These are phyloP conservation scores for Lomographa bimaculata DNA, from an alignment of 2,888 invertebrate species.

Conservation along the genomic window DNA sequence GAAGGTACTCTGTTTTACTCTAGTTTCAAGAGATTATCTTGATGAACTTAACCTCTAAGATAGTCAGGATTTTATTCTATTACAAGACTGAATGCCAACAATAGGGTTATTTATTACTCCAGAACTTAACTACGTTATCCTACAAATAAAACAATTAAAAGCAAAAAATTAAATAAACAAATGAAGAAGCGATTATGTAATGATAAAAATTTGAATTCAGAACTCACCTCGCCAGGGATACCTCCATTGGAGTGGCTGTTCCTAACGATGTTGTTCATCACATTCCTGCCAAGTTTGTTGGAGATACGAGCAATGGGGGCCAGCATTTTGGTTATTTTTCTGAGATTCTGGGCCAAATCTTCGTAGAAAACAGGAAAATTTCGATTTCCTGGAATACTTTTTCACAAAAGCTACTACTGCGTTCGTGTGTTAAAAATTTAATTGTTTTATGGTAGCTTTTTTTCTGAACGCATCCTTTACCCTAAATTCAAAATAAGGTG, in stretches of 20 bases:
- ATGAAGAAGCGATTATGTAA: slow-evolving; percentile 63
- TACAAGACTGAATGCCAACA: too few species aligned
- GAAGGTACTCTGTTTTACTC: too few species aligned
- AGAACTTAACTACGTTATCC: too few species aligned
- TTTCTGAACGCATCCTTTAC: slow-evolving; percentile 46
- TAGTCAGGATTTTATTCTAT: too few species aligned
- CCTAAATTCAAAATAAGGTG: too few species aligned
- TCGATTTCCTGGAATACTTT: slow-evolving; percentile 42
- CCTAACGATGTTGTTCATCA: slow-evolving; percentile 68
- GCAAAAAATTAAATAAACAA: slow-evolving; percentile 37
- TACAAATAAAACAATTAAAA: too few species aligned
- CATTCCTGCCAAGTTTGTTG: slow-evolving; percentile 70
- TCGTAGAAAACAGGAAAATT: slow-evolving; percentile 39
- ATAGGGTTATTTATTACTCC: too few species aligned
- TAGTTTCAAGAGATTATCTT: background rate
- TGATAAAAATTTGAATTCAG: slow-evolving; percentile 43
- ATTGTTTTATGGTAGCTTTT: slow-evolving; percentile 38
- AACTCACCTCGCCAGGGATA: slow-evolving; percentile 75
- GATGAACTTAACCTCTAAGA: slow-evolving; percentile 13
- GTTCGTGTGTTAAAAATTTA: slow-evolving; percentile 38
- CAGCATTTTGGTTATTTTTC: slow-evolving; percentile 58
- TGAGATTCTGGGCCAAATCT: slow-evolving; percentile 27
- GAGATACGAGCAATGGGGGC: slow-evolving; percentile 66
- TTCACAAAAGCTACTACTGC: slow-evolving; percentile 51
- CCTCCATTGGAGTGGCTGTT: slow-evolving; percentile 69